Conservation (phyloP, 2,113 vertebrate species). For the Tricholaema leucomelas region DNA sequence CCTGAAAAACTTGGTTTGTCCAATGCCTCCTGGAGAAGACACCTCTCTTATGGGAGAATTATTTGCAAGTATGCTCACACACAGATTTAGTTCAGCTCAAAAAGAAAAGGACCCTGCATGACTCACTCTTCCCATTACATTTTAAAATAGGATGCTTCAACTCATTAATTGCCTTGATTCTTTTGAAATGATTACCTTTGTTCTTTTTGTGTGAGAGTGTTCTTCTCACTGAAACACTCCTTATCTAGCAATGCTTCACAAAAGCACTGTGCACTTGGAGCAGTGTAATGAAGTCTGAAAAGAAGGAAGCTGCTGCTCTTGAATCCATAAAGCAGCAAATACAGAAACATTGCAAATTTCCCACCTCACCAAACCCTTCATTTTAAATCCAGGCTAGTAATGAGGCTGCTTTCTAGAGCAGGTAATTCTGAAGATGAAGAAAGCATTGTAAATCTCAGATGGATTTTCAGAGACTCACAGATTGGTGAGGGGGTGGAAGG, state of each 20-base stretch:
- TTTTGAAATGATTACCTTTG: background rate
- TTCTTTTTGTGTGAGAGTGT: background rate
- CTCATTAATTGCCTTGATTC: background rate
- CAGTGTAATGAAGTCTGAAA: background rate
- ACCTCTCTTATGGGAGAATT: rapidly evolving
- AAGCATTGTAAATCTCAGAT: background rate
- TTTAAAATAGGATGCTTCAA: background rate
- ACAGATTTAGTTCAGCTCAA: background rate
- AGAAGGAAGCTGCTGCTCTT: background rate
- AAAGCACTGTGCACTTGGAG: background rate
- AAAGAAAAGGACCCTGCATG: background rate
- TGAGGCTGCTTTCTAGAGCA: background rate
- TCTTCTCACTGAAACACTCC: background rate
- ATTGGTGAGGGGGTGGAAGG: no score
- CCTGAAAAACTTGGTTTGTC: background rate
- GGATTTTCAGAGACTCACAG: background rate
- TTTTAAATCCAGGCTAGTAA: background rate
- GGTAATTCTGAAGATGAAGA: background rate
- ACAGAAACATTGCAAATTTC: background rate
- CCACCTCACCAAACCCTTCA: background rate
- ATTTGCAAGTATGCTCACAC: background rate
- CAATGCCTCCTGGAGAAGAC: background rate
- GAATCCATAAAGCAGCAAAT: background rate
- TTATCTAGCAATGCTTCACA: background rate
- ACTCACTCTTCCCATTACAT: background rate